A percentile compares a stretch with the other conserved stretches of the same genome.
These are phyloP conservation scores for Euwallacea similis DNA, from an alignment of 1,140 invertebrate species.

Conservation along the genomic window DNA sequence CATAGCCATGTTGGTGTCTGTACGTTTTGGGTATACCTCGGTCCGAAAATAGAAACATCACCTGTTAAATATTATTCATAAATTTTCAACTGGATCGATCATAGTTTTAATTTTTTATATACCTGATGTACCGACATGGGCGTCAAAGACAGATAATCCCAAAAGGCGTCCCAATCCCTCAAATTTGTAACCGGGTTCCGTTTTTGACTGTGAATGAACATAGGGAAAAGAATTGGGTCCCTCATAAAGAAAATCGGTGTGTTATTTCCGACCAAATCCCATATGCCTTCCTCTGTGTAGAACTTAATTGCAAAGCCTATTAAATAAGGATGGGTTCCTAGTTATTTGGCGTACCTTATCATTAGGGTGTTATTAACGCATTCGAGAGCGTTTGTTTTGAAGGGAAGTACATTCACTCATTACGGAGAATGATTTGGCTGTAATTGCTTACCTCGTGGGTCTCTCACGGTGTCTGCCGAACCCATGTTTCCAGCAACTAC, in stretches of 20 bases:
- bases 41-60: constrained; percentile 82
- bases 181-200: constrained; percentile 86
- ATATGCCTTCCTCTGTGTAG: constrained; percentile 90
- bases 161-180: constrained; percentile 85
- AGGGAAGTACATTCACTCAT: not conserved
- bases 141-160: constrained; percentile 85
- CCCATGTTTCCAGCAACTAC: constrained; percentile 56
- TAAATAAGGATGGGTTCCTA: not conserved
- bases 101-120: constrained; percentile 2
- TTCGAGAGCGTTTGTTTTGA: not conserved
- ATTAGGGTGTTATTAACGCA: too few species aligned
- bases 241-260: constrained; percentile 91
- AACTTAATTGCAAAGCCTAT: constrained; percentile 84
- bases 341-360: too few species aligned
- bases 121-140: constrained; percentile 83
- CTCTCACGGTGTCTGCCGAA: constrained; percentile 79
- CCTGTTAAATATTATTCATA: constrained; percentile 11
- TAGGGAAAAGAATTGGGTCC: constrained; percentile 85
- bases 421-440: not conserved
- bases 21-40: constrained; percentile 83
- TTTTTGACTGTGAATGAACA: constrained; percentile 85
- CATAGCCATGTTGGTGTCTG: constrained; percentile 88
- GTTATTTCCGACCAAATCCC: constrained; percentile 91
- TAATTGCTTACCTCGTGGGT: constrained; percentile 66
- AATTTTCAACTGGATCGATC: not conserved